A percentile compares a stretch with the other conserved stretches of the same genome.
Conservation (phyloP, 2,888 invertebrate genomes). For the Epinotia bilunana region DNA sequence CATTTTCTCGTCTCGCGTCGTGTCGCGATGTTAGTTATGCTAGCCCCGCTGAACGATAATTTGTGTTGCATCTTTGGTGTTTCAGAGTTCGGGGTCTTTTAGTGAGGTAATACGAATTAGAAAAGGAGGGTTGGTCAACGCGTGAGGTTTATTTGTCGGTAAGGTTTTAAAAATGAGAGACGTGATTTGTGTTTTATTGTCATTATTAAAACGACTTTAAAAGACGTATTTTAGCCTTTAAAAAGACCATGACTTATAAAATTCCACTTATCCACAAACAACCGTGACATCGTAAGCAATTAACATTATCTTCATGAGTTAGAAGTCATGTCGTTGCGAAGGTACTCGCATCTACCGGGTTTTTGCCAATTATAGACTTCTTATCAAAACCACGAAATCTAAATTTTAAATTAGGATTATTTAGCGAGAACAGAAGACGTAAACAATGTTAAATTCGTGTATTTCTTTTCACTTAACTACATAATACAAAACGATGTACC, state of each 20-base stretch:
- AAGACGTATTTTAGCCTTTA: not conserved
- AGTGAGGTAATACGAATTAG: no score
- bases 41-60: no score
- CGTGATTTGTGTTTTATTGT: not conserved
- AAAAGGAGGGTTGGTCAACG: no score
- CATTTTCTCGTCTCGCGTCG: no score
- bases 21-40: no score
- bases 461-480: not conserved
- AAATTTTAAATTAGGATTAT: not conserved
- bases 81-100: no score
- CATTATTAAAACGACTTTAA: not conserved
- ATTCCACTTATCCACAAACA: constrained; percentile 3
- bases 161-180: not conserved
- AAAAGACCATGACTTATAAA: constrained; percentile 5
- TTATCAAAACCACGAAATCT: not conserved
- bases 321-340: not conserved
- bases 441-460: no score
- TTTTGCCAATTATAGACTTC: not conserved
- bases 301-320: not conserved
- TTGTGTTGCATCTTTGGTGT: no score
- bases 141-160: not conserved
- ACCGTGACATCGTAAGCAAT: constrained; percentile 1
- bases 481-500: not conserved
- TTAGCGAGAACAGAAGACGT: not conserved
- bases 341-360: not conserved